phyloP scores from a whole-genome alignment of 1,140 invertebrate genomes.

The Helicorthomorpha holstii region DNA sequence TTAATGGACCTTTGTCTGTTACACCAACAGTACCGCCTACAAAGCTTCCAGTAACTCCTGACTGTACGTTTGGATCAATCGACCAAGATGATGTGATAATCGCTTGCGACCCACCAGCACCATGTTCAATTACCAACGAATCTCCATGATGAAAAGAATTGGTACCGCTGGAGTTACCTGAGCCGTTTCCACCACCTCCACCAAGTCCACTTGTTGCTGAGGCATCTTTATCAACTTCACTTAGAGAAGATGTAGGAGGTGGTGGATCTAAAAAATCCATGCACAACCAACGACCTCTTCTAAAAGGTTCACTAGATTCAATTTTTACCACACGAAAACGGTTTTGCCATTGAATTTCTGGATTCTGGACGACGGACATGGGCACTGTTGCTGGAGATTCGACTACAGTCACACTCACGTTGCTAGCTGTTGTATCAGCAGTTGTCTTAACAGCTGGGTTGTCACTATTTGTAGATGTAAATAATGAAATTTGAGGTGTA shows the following conservation, averaged over 20 bases:
- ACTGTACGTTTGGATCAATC: background rate
- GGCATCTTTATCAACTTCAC: slow-evolving; percentile 11
- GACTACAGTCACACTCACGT: slow-evolving; percentile 4
- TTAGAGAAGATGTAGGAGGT: slow-evolving; percentile 30
- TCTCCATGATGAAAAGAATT: slow-evolving; percentile 20
- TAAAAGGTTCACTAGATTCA: slow-evolving; percentile 84
- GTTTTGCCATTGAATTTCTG: slow-evolving; percentile 19
- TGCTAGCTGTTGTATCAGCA: background rate
- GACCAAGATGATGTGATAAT: background rate
- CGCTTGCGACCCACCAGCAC: background rate
- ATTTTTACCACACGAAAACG: slow-evolving; percentile 93
- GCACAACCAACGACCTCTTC: slow-evolving; percentile 82
- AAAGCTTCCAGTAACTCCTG: background rate
- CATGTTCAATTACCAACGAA: background rate
- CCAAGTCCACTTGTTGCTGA: too few species aligned
- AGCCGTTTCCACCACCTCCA: slow-evolving; percentile 7
- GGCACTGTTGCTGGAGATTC: slow-evolving; percentile 9
- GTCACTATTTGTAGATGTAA: background rate
- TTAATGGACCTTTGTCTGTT: background rate
- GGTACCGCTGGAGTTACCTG: slow-evolving; percentile 19
- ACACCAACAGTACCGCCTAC: background rate
- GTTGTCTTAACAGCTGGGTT: too few species aligned
- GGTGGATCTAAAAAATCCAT: slow-evolving; percentile 83
- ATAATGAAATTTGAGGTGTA: background rate
- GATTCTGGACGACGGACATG: slow-evolving; percentile 5